Conservation (phyloP, 2,113 vertebrate genomes). For the Colaptes auratus region DNA sequence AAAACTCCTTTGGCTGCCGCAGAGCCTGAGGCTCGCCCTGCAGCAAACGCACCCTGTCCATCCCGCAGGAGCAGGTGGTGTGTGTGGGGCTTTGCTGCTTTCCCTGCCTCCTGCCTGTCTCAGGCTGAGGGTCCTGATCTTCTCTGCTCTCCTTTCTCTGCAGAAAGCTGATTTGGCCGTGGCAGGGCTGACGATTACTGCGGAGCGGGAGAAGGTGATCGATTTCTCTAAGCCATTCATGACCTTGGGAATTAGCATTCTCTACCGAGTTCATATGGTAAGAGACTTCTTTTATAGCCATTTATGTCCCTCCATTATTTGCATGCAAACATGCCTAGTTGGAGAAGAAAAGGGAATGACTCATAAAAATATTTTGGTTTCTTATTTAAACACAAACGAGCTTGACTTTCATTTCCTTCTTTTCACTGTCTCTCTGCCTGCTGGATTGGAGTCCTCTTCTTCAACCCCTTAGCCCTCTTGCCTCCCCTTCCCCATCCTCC, state of each 20-base stretch:
- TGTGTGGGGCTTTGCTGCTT: background rate
- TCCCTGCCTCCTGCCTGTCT: background rate
- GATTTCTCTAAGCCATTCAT: slow-evolving; percentile 99
- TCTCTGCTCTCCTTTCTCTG: slow-evolving; percentile 12
- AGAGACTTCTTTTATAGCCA: slow-evolving; percentile 73
- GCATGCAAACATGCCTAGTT: slow-evolving; percentile 51
- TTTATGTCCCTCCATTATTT: slow-evolving; percentile 68
- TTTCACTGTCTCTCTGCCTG: background rate
- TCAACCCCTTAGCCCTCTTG: background rate
- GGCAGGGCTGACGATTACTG: slow-evolving; percentile 94
- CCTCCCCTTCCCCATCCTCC: background rate
- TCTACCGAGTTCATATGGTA: slow-evolving; percentile 97
- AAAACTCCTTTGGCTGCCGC: fast-evolving
- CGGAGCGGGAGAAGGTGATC: slow-evolving; percentile 96
- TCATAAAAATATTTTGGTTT: slow-evolving; percentile 71
- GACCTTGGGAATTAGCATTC: slow-evolving; percentile 97
- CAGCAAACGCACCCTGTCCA: fast-evolving
- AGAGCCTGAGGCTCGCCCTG: background rate
- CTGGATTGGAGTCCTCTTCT: background rate
- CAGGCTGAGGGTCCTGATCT: background rate
- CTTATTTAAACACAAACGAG: slow-evolving; percentile 53
- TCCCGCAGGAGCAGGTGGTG: background rate
- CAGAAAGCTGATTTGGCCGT: slow-evolving; percentile 97
- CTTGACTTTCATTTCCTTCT: slow-evolving; percentile 28
- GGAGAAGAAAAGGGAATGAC: slow-evolving; percentile 40